Evolutionary conservation across 2,113 vertebrate genomes (phyloP).

Genomic region (Neoarius graeffei): DNA sequence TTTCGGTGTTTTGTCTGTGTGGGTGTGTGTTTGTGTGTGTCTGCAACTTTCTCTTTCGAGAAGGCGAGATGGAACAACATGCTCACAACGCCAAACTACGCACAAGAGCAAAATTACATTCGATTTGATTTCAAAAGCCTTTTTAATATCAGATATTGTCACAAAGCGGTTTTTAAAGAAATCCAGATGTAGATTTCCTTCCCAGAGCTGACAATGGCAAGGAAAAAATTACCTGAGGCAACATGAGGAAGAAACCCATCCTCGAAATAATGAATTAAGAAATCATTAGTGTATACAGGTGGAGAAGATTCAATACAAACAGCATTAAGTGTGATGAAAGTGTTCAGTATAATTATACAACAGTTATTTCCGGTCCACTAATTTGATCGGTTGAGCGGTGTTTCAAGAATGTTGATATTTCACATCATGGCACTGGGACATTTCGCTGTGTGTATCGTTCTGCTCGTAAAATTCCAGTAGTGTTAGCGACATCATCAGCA

Average conservation of each 20-base stretch:
- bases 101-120: not conserved
- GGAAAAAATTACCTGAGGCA: not conserved
- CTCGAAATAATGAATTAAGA: not conserved
- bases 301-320: not conserved
- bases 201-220: not conserved
- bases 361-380: too few species aligned
- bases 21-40: constrained; percentile 49
- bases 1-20: constrained; percentile 53
- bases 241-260: not conserved
- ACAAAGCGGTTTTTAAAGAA: not conserved
- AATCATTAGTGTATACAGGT: not conserved
- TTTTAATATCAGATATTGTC: not conserved
- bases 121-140: not conserved
- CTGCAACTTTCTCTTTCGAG: constrained; percentile 53
- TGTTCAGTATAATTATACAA: not conserved
- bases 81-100: not conserved
- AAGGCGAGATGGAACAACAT: not conserved
- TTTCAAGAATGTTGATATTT: too few species aligned
- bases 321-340: not conserved
- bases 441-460: too few species aligned
- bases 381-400: too few species aligned
- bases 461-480: too few species aligned
- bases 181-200: not conserved
- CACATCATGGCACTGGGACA: too few species aligned
- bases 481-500: too few species aligned